These are phyloP conservation scores for Pammene aurita DNA, from an alignment of 2,888 invertebrate species.

Conservation along the genomic window DNA sequence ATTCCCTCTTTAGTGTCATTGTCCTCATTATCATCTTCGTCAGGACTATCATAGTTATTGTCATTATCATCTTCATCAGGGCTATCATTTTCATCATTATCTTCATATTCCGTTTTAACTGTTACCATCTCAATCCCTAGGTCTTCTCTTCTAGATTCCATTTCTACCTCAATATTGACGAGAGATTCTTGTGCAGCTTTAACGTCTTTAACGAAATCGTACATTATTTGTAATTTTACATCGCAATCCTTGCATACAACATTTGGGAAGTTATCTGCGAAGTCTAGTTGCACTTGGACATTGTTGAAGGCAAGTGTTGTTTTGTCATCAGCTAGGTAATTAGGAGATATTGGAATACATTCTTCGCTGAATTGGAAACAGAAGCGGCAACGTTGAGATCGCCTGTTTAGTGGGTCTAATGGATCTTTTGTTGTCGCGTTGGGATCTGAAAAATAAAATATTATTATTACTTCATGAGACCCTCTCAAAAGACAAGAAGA, in stretches of 20 bases:
- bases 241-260: conserved; percentile 1
- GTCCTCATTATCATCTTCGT: background rate
- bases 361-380: conserved; percentile 1
- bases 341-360: background rate
- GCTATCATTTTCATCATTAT: background rate
- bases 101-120: background rate
- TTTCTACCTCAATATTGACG: background rate
- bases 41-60: background rate
- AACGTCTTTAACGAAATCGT: background rate
- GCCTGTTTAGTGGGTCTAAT: background rate
- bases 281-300: background rate
- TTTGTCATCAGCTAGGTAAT: background rate
- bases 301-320: background rate
- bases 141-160: background rate
- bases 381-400: background rate
- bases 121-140: background rate
- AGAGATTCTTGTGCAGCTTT: background rate
- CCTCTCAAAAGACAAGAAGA: no score
- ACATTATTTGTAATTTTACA: background rate
- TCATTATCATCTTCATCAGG: background rate
- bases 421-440: background rate
- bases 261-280: background rate
- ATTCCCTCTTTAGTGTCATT: background rate
- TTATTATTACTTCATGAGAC: background rate
- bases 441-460: background rate